Base-by-base conservation (phyloP, 1,140 invertebrate genomes). In the Pseudomyrmex gracilis region DNA sequence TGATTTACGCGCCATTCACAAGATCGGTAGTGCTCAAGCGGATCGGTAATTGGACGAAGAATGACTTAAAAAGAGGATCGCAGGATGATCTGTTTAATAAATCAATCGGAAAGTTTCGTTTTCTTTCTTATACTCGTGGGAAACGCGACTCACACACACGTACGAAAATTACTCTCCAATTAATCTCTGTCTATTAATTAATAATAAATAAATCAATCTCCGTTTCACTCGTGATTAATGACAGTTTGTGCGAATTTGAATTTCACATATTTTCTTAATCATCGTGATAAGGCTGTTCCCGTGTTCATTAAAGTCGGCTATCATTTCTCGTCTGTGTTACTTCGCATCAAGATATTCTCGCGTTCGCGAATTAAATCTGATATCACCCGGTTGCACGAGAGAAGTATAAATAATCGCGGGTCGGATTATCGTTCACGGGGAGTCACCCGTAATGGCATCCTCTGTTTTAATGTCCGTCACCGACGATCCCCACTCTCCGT, bases 381-480 rank as follows among this genome's bases (percentile, higher is more conserved):
- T 34, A 34, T 80, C 53, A 67, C 15, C 9, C 49, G 4, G 17
- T 17, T 63, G n/a, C 20, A 12, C 34, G n/a, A 49, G 43, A 80
- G 34, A 71, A 13, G 8, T 64, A 80, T 70, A 80, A 71, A 60
- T 58, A 68, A 71, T 55, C 20, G 58, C 17, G 68, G 45, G 71
- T 22, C 76, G 55, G 66, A 80, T 80, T 80, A 80, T 80, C 55
- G 55, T 80, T 70, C 76, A 70, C 55, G 12, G 66, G 12, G 53
- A 70, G 53, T 71, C 76, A 71, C 45, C 60, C 76, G 84, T 87
- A 70, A 70, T 77, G 85, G 60, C 47, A 45, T 73, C 70, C 76
- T 85, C 76, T 73, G 85, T 85, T 88, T 88, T 88, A 88, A 88
- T 88, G 73, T 85, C 61, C 83, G 45, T 77, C 71, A 83, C 71